Percentiles rank a stretch among this genome's conserved stretches.
Conservation (phyloP, 2,797 vertebrate species). For the Paratrypauchen microcephalus region DNA sequence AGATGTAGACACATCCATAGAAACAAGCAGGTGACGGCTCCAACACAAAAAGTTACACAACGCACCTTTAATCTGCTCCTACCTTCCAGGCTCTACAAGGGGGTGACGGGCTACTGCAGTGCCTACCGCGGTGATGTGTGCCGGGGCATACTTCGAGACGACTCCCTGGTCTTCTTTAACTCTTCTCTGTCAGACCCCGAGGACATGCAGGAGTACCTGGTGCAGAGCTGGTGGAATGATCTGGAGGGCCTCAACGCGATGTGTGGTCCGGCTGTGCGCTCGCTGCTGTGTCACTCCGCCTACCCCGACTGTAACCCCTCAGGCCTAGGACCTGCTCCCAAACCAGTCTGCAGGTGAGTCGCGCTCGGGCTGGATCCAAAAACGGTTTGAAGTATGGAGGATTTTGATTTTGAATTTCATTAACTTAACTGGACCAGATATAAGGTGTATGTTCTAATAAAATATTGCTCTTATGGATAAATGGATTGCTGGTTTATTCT, state of each 20-base stretch:
- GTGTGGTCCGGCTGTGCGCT: constrained; percentile 84
- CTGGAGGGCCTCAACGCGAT: constrained; percentile 81
- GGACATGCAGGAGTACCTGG: constrained; percentile 88
- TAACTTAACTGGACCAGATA: too few relatives aligned
- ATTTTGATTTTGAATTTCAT: too few relatives aligned
- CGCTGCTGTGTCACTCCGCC: constrained; percentile 87
- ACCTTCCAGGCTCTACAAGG: constrained; percentile 82
- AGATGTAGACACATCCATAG: too few relatives aligned
- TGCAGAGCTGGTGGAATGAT: constrained; percentile 84
- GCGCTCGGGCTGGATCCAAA: too few relatives aligned
- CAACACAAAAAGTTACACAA: too few relatives aligned
- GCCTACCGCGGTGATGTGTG: constrained; percentile 89
- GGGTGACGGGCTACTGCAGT: constrained; percentile 87
- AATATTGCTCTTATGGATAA: too few relatives aligned
- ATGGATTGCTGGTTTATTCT: too few relatives aligned
- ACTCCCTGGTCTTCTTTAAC: constrained; percentile 92
- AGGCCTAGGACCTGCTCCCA: constrained; percentile 83
- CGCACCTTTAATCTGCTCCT: too few relatives aligned
- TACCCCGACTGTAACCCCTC: constrained; percentile 91
- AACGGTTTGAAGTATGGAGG: too few relatives aligned
- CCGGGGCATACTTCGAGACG: constrained; percentile 71
- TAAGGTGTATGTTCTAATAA: too few relatives aligned
- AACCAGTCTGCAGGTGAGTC: constrained; percentile 90
- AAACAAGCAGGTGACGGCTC: too few relatives aligned
- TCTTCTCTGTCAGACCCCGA: constrained; percentile 86